Conservation (phyloP, 2,797 vertebrate genomes). For the Anguilla pacifica region DNA sequence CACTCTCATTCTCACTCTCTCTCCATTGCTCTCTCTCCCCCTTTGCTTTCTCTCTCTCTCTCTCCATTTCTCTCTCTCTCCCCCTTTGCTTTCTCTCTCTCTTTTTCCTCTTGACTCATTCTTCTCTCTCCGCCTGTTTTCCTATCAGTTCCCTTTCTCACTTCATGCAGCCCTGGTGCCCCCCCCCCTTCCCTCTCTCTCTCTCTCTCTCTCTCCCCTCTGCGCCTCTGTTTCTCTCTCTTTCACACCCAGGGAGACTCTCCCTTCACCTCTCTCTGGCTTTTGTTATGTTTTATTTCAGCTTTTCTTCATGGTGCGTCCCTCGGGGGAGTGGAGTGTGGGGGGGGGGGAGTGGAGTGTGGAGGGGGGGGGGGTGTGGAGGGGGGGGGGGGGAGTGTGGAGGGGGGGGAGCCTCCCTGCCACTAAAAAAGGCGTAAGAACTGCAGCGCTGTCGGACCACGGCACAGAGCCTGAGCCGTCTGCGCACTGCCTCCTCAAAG, state of each 20-base stretch:
- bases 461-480: background rate
- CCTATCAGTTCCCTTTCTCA: background rate
- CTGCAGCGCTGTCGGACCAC: conserved; percentile 32
- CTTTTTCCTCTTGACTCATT: too few relatives aligned
- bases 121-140: too few relatives aligned
- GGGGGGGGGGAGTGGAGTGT: too few relatives aligned
- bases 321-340: conserved; percentile 27
- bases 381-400: too few relatives aligned
- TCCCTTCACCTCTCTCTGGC: conserved; percentile 45
- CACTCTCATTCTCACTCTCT: conserved; percentile 44
- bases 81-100: too few relatives aligned
- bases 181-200: background rate
- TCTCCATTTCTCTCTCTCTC: too few relatives aligned
- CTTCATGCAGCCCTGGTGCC: background rate
- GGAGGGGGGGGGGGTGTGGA: too few relatives aligned
- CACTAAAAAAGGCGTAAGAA: conserved; percentile 68
- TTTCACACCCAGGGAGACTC: conserved; percentile 56
- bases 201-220: background rate
- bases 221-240: conserved; percentile 21
- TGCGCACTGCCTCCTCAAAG: background rate
- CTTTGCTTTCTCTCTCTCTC: background rate
- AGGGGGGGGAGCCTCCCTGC: conserved; percentile 39
- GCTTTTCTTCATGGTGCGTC: background rate
- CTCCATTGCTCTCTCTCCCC: conserved; percentile 31
- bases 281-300: conserved; percentile 32